Base-by-base conservation (phyloP, 2,888 invertebrate species). In the Mesorhabditis spiculigera region DNA sequence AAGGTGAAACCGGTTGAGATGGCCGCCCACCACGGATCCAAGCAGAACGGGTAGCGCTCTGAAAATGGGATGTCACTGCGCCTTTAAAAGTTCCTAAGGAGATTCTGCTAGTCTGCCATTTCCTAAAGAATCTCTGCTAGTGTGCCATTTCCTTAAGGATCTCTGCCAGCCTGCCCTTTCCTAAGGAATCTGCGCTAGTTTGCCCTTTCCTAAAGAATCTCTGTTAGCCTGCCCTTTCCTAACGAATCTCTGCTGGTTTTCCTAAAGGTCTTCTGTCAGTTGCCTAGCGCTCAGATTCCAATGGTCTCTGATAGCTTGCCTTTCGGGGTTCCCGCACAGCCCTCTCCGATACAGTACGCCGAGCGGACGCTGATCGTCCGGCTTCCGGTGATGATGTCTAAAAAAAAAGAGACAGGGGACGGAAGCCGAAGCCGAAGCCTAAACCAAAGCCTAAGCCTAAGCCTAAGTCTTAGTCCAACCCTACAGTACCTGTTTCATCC, bases 311-410 rank as follows among this genome's bases (percentile, higher is more conserved):
- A 28, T 28, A 28, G 28, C 28, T 50, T n/a, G n/a, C 58, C 58
- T 50, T 50, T 50, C 58, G 58, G 58, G 8, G 8, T 50, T 10
- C n/a, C n/a, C 1, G 8, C n/a, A n/a, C 76, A 76, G 41, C 43
- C 71, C 45, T 73, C 71, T 44, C 75, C 73, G 4, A 75, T 65
- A 70, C 78, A 78, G 41, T 76, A 73, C 4, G 74, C 71, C 2
- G 76, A 71, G 63, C 74, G 61, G 6, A 78, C 78, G 0, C 58
- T 50, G n/a, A 50, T 50, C 58, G 58, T 50, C n/a, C 58, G 8
- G n/a, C 58, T 50, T 50, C n/a, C 58, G n/a, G 10, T 50, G 8
- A 50, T 50, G 10, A 50, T 50, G n/a, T 50, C 58, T 50, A n/a
- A 13, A 50, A 50, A 50, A 13, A 13, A 28, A 28, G 73, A 72